Conservation (phyloP, 1,140 invertebrate species). For the Lepidurus apus region DNA sequence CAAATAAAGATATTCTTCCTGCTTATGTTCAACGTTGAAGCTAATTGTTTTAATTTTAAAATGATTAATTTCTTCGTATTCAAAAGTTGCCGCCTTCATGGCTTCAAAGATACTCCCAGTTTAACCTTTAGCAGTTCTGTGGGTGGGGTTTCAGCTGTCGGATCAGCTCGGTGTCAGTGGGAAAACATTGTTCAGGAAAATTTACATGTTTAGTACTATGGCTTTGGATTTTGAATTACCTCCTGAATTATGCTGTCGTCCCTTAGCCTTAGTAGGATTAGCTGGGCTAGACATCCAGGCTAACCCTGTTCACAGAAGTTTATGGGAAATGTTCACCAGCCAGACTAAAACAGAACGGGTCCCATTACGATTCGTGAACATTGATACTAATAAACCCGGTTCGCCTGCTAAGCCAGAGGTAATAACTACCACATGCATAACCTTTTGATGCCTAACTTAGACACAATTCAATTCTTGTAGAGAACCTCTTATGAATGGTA, state of each 20-base stretch:
- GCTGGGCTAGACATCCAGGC: slow-evolving; percentile 75
- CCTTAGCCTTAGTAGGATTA: slow-evolving; percentile 75
- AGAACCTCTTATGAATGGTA: slow-evolving; percentile 91
- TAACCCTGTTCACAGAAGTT: slow-evolving; percentile 78
- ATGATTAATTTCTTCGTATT: background rate
- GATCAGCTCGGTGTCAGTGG: background rate
- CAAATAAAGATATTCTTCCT: too few species aligned
- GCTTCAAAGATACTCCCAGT: background rate
- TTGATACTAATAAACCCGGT: slow-evolving; percentile 68
- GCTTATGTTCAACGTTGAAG: too few species aligned
- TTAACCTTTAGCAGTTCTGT: background rate
- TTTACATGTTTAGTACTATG: slow-evolving; percentile 4
- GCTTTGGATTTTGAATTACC: slow-evolving; percentile 30
- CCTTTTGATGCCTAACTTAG: background rate
- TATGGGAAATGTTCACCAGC: slow-evolving; percentile 87
- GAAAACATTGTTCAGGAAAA: background rate
- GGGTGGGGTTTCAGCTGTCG: background rate
- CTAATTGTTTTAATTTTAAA: too few species aligned
- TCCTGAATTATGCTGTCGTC: slow-evolving; percentile 41
- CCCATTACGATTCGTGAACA: slow-evolving; percentile 72
- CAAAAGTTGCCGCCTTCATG: background rate
- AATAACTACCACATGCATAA: slow-evolving; percentile 29
- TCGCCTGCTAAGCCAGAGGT: slow-evolving; percentile 83
- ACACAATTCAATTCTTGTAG: slow-evolving; percentile 44
- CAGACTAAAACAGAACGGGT: slow-evolving; percentile 71